Evolutionary conservation across 2,113 vertebrate species (phyloP).

Genomic region (Gorsachius goisagi): DNA sequence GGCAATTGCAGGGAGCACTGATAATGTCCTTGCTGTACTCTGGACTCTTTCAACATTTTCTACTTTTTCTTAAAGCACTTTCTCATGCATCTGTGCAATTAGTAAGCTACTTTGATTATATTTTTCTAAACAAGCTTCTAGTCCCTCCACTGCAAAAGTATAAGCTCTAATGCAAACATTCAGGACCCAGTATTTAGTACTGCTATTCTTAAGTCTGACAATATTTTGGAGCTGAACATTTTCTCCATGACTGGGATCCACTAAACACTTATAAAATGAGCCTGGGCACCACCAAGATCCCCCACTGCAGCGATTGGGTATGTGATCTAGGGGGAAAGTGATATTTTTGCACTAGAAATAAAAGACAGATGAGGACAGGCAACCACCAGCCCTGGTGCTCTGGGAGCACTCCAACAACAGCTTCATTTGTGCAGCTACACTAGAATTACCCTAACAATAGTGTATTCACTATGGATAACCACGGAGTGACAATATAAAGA

Average conservation of each 20-base stretch:
- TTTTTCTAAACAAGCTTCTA: background rate
- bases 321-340: background rate
- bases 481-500: background rate
- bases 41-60: background rate
- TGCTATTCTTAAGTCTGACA: background rate
- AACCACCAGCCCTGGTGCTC: background rate
- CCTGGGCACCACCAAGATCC: background rate
- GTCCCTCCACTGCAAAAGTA: background rate
- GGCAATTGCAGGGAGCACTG: background rate
- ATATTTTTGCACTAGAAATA: background rate
- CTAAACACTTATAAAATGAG: background rate
- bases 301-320: accelerated
- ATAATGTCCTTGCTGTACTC: background rate
- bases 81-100: background rate
- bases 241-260: background rate
- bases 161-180: background rate
- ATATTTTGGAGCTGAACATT: background rate
- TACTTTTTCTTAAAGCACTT: background rate
- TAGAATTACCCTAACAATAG: background rate
- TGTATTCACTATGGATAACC: background rate
- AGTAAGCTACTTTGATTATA: background rate
- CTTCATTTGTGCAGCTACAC: background rate
- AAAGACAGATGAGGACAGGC: background rate
- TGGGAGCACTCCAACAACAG: background rate
- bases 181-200: background rate